Base-by-base conservation (phyloP, 2,113 vertebrate species). In the Lepus americanus region DNA sequence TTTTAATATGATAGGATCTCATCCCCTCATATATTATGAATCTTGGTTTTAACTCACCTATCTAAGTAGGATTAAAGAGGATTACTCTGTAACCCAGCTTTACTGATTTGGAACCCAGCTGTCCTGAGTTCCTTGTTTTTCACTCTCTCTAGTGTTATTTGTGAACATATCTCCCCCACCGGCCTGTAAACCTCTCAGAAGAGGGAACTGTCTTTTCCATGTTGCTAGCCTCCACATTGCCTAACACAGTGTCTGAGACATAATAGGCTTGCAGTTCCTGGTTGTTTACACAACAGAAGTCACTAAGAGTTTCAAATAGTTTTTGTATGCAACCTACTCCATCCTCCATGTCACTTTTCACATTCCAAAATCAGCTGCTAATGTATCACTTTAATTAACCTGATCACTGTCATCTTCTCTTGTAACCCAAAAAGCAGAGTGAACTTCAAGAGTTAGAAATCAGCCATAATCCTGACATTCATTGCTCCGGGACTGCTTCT, bases 1-100 rank as follows among this genome's bases (percentile, higher is more conserved):
- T 87, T 92, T 90, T 77, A 66, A 64, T 92, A 80, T 55, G 31
- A 64, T 94, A 82, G 12, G 11, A 74, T 92, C 12, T 13, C 77
- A 31, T 78, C 19, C 8, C 14, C 23, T 23, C 29, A 82, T 59
- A 64, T 86, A 83, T 36, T 87, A 39, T 51, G 51, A 83, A 64
- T 16, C 13, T 69, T 73, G 29, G 29, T 61, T 94, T 33, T 59
- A 84, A 66, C 7, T 87, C 36, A 85, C 3, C 17, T 53, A 51
- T 61, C 25, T n/a, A 81, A 72, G 5, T 73, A 59, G 6, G 13
- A 82, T 92, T 64, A 89, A 87, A 92, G 49, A 89, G 22, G 29
- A 64, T 78, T 3, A 64, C 4, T 20, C 31, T 84, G 5, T 59
- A 92, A 59, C 5, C 20, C 49, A 89, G 27, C 27, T 69, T 78